A percentile compares a stretch with the other conserved stretches of the same genome.
These are phyloP conservation scores for Etheostoma nigrum DNA, from an alignment of 2,797 vertebrate genomes.

Conservation along the genomic window DNA sequence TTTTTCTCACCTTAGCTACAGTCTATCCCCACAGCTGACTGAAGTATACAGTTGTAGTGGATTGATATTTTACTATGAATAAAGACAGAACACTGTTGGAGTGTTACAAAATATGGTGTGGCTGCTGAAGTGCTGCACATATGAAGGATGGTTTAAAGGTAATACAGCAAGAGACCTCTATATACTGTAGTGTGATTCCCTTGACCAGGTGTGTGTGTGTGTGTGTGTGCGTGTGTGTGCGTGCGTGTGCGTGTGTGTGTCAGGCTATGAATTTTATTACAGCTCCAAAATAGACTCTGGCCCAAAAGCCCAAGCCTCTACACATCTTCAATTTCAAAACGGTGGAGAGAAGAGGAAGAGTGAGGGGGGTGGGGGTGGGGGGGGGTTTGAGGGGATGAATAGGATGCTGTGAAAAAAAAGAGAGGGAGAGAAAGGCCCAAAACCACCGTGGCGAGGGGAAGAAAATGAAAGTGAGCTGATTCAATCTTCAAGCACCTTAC, in stretches of 20 bases:
- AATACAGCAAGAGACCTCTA: constrained; percentile 74
- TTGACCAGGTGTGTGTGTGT: constrained; percentile 61
- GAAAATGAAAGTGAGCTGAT: constrained; percentile 81
- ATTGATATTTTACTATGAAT: constrained; percentile 76
- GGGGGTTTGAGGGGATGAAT: constrained; percentile 28
- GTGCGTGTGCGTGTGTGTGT: constrained; percentile 44
- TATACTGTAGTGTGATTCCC: constrained; percentile 70
- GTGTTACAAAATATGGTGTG: constrained; percentile 66
- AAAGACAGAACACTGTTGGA: constrained; percentile 68
- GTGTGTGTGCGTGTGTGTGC: constrained; percentile 23
- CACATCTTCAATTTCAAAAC: constrained; percentile 87
- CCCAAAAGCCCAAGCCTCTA: constrained; percentile 82
- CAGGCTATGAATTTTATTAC: constrained; percentile 87
- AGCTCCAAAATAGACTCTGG: constrained; percentile 84
- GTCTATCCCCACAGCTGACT: constrained; percentile 38
- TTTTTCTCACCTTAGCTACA: constrained; percentile 36
- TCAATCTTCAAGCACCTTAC: constrained; percentile 85
- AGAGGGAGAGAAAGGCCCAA: constrained; percentile 62
- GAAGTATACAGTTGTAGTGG: constrained; percentile 54
- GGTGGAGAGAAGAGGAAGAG: constrained; percentile 59
- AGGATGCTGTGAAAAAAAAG: constrained; percentile 50
- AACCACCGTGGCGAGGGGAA: constrained; percentile 58
- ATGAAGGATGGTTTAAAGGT: constrained; percentile 77
- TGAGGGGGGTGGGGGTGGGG: background rate
- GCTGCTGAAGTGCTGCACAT: constrained; percentile 66